phyloP scores from a whole-genome alignment of 2,888 invertebrate species.

The Charanyca ferruginea region DNA sequence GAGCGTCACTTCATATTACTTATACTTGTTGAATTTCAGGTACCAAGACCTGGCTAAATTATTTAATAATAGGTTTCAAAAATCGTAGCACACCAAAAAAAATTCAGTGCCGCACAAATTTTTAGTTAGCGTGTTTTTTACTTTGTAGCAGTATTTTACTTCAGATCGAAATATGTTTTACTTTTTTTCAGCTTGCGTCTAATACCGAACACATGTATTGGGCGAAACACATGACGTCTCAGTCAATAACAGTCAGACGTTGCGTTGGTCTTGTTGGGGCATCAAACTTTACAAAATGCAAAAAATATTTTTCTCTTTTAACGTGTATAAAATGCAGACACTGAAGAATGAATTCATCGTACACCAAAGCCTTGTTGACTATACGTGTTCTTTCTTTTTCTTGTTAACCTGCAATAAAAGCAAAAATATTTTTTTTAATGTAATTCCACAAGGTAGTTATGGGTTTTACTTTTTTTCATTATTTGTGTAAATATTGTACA shows the following conservation, averaged over 20 bases:
- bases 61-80: slow-evolving; percentile 12
- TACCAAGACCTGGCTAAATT: slow-evolving; percentile 11
- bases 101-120: background rate
- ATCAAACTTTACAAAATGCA: slow-evolving; percentile 28
- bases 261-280: slow-evolving; percentile 43
- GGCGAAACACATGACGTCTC: slow-evolving; percentile 29
- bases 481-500: too few relatives aligned
- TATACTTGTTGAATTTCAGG: slow-evolving; percentile 43
- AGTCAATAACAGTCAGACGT: slow-evolving; percentile 27
- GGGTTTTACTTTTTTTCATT: too few relatives aligned
- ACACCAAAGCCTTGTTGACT: too few relatives aligned
- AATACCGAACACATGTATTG: slow-evolving; percentile 26
- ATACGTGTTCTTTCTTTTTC: too few relatives aligned
- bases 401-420: too few relatives aligned
- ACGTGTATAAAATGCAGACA: too few relatives aligned
- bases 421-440: too few relatives aligned
- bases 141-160: background rate
- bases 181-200: slow-evolving; percentile 4
- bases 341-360: too few relatives aligned
- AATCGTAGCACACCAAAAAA: background rate
- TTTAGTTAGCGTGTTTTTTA: background rate
- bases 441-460: too few relatives aligned
- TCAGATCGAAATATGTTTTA: background rate
- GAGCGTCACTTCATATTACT: slow-evolving; percentile 31
- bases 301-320: slow-evolving; percentile 9